Evolutionary conservation across 2,113 vertebrate species (phyloP).

Genomic region (Lagopus leucura): DNA sequence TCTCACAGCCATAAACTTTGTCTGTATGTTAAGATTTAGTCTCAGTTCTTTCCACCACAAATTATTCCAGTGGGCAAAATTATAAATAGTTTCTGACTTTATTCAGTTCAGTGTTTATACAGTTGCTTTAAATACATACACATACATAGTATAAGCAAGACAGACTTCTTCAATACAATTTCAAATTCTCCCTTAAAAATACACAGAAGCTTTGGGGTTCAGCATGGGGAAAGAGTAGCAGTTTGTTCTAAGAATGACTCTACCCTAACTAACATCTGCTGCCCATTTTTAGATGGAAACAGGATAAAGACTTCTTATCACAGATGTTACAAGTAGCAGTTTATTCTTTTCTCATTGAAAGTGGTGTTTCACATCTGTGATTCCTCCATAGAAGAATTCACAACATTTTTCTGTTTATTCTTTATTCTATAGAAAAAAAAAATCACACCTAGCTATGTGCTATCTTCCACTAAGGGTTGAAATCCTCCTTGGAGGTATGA

Average conservation of each 20-base stretch:
- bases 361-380: background rate
- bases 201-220: slow-evolving; percentile 1
- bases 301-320: background rate
- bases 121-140: slow-evolving; percentile 54
- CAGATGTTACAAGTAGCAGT: background rate
- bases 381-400: background rate
- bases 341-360: background rate
- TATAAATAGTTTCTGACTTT: slow-evolving; percentile 58
- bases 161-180: slow-evolving; percentile 51
- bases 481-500: background rate
- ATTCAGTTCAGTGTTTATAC: slow-evolving; percentile 47
- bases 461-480: background rate
- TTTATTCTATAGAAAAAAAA: background rate
- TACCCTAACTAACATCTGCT: background rate
- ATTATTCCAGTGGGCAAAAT: slow-evolving; percentile 49
- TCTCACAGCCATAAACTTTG: slow-evolving; percentile 6
- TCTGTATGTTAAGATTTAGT: background rate
- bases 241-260: background rate
- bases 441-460: background rate
- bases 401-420: background rate
- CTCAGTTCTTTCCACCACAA: slow-evolving; percentile 12
- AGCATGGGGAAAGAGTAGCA: background rate
- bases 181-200: slow-evolving; percentile 58
- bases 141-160: slow-evolving; percentile 36
- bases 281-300: background rate